phyloP scores from a whole-genome alignment of 2,113 vertebrate species.

The Sorex araneus region DNA sequence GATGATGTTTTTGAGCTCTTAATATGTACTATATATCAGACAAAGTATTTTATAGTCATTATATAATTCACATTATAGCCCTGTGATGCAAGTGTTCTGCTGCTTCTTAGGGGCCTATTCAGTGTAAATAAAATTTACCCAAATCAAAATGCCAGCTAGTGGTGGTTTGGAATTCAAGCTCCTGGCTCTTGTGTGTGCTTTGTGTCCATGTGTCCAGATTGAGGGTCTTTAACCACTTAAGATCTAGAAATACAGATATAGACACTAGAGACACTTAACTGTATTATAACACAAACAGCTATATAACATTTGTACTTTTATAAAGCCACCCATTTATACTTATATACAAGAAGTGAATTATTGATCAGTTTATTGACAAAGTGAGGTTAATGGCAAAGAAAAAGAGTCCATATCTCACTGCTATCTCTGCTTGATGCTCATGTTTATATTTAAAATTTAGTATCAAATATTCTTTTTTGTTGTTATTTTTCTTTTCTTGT shows the following conservation, averaged over 20 bases:
- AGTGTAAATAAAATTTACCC: slow-evolving; percentile 20
- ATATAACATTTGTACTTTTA: not conserved
- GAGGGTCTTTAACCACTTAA: not conserved
- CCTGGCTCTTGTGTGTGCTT: not conserved
- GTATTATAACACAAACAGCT: not conserved
- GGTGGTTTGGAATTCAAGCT: not conserved
- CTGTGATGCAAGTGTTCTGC: not conserved
- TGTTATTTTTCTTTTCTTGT: too few species aligned
- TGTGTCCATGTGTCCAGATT: slow-evolving; percentile 5
- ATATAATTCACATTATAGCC: not conserved
- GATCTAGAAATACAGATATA: not conserved
- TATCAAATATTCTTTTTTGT: not conserved
- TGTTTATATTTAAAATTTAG: not conserved
- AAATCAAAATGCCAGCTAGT: not conserved
- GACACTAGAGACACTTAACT: not conserved
- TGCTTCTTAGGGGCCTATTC: not conserved
- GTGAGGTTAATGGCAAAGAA: not conserved
- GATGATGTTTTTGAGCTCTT: not conserved
- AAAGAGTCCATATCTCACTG: not conserved
- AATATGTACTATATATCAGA: not conserved
- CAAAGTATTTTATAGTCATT: slow-evolving; percentile 16
- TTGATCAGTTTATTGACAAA: not conserved
- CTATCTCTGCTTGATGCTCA: not conserved
- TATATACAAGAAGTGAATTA: not conserved
- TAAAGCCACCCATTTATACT: not conserved